Conservation (phyloP, 2,888 invertebrate genomes). For the Boloria selene region DNA sequence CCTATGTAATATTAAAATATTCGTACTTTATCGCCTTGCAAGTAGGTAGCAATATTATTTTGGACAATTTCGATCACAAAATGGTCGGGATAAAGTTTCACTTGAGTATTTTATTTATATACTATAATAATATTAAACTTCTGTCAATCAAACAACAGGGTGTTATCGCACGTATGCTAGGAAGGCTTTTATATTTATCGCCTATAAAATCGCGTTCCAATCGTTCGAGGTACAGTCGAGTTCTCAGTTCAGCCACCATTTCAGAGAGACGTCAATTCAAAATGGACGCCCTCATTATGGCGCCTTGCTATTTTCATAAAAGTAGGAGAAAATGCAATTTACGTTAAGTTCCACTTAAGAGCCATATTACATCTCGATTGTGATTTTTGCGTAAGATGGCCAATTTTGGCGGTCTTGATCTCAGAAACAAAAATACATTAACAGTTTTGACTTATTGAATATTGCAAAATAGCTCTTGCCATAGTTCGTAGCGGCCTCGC, state of each 20-base stretch:
- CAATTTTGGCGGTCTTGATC: no score
- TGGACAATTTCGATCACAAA: no score
- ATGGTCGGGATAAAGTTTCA: neutral
- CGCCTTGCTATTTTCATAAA: constrained; percentile 29
- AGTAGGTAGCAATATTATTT: no score
- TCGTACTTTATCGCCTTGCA: no score
- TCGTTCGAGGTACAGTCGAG: constrained; percentile 48
- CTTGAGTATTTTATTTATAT: no score
- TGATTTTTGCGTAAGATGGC: no score
- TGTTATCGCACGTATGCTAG: constrained; percentile 38
- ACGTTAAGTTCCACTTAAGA: constrained; percentile 34
- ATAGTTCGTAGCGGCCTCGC: no score
- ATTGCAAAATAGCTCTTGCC: no score
- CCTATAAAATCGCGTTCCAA: constrained; percentile 50
- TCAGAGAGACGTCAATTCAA: constrained; percentile 27
- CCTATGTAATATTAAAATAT: no score
- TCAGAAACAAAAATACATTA: no score
- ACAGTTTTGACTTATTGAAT: no score
- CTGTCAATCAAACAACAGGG: constrained; percentile 27
- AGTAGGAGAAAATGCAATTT: constrained; percentile 34
- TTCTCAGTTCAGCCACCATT: constrained; percentile 31
- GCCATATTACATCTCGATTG: no score
- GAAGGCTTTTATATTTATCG: constrained; percentile 47
- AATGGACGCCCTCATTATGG: constrained; percentile 33
- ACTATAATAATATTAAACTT: constrained; percentile 18